Evolutionary conservation across 2,797 vertebrate species (phyloP).

Genomic region (Lepus oiostolus): DNA sequence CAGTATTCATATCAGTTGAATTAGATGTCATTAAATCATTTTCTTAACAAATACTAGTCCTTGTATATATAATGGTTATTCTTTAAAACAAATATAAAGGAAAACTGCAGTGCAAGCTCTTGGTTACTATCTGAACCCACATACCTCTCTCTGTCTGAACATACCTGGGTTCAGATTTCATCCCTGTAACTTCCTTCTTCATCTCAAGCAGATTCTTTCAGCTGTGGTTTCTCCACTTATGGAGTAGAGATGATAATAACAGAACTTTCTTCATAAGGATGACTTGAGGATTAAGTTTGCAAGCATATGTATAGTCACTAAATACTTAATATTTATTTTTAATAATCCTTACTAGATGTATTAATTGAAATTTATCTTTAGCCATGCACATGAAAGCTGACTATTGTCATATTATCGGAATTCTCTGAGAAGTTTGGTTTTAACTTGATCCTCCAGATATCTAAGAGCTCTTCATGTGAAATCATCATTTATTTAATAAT

Average conservation of each 20-base stretch:
- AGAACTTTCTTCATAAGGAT: neutral
- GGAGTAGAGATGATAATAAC: neutral
- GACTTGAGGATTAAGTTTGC: constrained; percentile 4
- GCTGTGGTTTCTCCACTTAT: constrained; percentile 3
- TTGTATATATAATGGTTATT: neutral
- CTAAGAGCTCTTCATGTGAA: constrained; percentile 19
- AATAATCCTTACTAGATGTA: constrained; percentile 18
- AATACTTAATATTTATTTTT: neutral
- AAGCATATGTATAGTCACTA: neutral
- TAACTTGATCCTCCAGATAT: constrained; percentile 31
- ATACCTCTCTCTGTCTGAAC: neutral
- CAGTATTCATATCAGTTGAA: constrained; percentile 18
- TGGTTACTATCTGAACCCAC: neutral
- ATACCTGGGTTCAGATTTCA: neutral
- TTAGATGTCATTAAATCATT: constrained; percentile 55
- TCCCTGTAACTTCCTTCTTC: neutral
- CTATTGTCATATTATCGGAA: neutral
- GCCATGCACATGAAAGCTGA: neutral
- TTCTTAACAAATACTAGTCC: constrained; percentile 5
- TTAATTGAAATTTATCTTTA: constrained; percentile 12
- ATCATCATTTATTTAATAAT: constrained; percentile 60
- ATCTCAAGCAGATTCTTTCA: constrained; percentile 35
- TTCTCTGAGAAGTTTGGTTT: constrained; percentile 52
- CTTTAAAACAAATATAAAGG: constrained; percentile 33
- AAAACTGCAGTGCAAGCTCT: neutral